phyloP scores from a whole-genome alignment of 2,113 vertebrate species.

The Atractosteus spatula region DNA sequence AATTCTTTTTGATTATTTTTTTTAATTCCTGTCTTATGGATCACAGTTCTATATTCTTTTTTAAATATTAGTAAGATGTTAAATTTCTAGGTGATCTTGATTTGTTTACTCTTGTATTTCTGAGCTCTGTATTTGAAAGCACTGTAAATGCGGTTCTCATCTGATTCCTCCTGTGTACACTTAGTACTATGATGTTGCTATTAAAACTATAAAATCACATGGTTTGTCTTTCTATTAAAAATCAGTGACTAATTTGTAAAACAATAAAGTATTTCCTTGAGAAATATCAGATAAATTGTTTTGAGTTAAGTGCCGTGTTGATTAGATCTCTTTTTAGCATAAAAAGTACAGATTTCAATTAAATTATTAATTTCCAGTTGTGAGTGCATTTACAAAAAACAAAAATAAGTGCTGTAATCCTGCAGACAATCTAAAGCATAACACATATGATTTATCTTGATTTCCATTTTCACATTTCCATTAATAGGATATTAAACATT shows the following conservation, averaged over 20 bases:
- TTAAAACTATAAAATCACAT: conserved; percentile 77
- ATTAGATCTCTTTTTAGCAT: too few species aligned
- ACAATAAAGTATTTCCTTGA: conserved; percentile 1
- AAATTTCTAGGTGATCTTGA: conserved; percentile 72
- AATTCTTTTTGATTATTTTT: conserved; percentile 47
- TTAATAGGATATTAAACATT: too few species aligned
- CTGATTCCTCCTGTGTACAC: conserved; percentile 80
- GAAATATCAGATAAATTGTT: too few species aligned
- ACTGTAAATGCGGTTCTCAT: conserved; percentile 84
- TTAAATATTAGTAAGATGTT: conserved; percentile 67
- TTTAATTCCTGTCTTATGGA: conserved; percentile 59
- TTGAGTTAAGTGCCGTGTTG: too few species aligned
- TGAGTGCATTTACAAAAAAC: too few species aligned
- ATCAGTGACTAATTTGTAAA: conserved; percentile 44
- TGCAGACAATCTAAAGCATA: too few species aligned
- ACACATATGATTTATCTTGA: background rate
- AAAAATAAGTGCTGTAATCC: too few species aligned
- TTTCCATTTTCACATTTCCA: background rate
- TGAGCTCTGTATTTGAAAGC: conserved; percentile 84
- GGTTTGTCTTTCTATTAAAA: conserved; percentile 39
- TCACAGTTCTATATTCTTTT: conserved; percentile 62
- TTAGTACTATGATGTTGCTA: conserved; percentile 91
- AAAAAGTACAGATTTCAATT: too few species aligned
- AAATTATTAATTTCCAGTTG: too few species aligned
- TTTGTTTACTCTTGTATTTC: conserved; percentile 83